phyloP scores from a whole-genome alignment of 2,888 invertebrate genomes.

The Xanthia togata region DNA sequence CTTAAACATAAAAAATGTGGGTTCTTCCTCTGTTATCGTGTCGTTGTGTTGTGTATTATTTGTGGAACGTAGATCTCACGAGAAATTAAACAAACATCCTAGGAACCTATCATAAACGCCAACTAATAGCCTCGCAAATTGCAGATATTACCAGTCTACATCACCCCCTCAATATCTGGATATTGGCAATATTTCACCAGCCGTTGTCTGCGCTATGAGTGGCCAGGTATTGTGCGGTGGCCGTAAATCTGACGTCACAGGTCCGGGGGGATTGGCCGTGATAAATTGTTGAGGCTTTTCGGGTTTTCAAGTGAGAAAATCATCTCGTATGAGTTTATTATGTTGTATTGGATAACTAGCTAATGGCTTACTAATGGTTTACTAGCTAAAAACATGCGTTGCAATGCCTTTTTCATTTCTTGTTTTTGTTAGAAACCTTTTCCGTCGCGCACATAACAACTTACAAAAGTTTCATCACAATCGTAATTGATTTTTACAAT shows the following conservation, averaged over 20 bases:
- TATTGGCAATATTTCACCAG: conserved; percentile 58
- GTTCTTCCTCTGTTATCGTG: too few relatives aligned
- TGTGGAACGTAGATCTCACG: not conserved
- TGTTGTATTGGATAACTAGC: conserved; percentile 12
- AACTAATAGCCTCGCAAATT: conserved; percentile 2
- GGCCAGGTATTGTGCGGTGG: conserved; percentile 56
- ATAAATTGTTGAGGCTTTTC: conserved; percentile 43
- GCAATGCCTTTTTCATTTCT: too few relatives aligned
- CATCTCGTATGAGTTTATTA: conserved; percentile 6
- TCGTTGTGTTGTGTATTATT: too few relatives aligned
- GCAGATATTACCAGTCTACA: conserved; percentile 12
- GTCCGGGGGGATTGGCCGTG: conserved; percentile 8
- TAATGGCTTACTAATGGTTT: too few relatives aligned
- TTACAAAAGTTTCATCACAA: too few relatives aligned
- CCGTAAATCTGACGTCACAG: conserved; percentile 52
- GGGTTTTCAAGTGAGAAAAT: conserved; percentile 17
- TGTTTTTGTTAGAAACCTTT: too few relatives aligned
- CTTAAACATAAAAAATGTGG: too few relatives aligned
- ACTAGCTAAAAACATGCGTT: too few relatives aligned
- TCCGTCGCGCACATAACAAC: too few relatives aligned
- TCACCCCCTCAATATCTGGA: conserved; percentile 34
- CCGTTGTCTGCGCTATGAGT: conserved; percentile 42
- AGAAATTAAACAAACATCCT: not conserved
- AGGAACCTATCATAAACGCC: not conserved
- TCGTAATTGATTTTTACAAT: too few relatives aligned